phyloP scores from a whole-genome alignment of 2,113 vertebrate genomes.

The Syrmaticus mikado region DNA sequence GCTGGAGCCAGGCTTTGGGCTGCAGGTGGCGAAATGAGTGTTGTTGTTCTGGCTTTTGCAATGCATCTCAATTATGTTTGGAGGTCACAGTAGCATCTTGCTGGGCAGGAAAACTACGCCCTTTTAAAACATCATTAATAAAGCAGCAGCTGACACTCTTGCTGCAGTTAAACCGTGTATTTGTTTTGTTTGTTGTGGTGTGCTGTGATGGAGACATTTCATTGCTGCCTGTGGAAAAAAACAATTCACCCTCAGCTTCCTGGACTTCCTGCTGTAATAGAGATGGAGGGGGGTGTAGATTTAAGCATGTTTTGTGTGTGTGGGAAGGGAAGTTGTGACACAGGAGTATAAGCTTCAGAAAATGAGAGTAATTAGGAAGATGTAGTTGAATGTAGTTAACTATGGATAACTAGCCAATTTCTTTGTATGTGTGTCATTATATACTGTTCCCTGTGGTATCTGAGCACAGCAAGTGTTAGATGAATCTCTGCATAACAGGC shows the following conservation, averaged over 20 bases:
- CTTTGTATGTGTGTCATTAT: background rate
- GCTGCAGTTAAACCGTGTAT: background rate
- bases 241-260: background rate
- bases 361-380: background rate
- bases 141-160: background rate
- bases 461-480: background rate
- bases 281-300: background rate
- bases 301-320: fast-evolving
- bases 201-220: background rate
- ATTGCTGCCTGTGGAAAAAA: background rate
- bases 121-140: background rate
- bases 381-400: background rate
- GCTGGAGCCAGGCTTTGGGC: background rate
- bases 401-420: background rate
- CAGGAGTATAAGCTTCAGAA: background rate
- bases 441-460: background rate
- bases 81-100: background rate
- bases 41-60: background rate
- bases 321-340: background rate
- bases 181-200: background rate
- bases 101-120: background rate
- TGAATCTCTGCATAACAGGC: fast-evolving
- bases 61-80: background rate
- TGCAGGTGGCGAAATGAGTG: background rate
- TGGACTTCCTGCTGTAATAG: background rate